phyloP scores from a whole-genome alignment of 2,888 invertebrate genomes.

The Cartodere bifasciata region DNA sequence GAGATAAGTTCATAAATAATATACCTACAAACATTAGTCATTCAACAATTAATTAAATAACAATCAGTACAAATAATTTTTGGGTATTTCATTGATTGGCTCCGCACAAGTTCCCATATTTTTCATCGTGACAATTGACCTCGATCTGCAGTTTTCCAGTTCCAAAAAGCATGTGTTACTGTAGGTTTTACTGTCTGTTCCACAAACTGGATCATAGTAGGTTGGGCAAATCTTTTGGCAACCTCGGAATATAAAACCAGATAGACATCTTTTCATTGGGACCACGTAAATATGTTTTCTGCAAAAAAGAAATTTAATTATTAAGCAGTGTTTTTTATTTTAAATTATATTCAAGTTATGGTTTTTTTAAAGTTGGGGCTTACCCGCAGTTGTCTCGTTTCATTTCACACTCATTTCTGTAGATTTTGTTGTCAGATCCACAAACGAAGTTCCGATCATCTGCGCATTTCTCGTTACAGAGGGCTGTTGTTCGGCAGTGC shows the following conservation, averaged over 20 bases:
- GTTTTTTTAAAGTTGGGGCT: conserved; percentile 22
- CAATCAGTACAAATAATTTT: conserved; percentile 69
- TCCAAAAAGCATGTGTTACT: conserved; percentile 86
- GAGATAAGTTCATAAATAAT: conserved; percentile 12
- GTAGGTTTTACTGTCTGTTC: conserved; percentile 85
- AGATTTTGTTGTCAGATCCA: conserved; percentile 81
- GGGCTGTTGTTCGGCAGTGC: conserved; percentile 75
- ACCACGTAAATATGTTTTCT: conserved; percentile 84
- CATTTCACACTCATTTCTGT: conserved; percentile 84
- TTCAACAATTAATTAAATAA: conserved; percentile 1
- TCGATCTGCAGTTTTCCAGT: conserved; percentile 80
- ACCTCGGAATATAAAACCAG: conserved; percentile 75
- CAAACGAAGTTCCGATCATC: conserved; percentile 71
- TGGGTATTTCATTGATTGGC: conserved; percentile 70
- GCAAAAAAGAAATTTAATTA: conserved; percentile 28
- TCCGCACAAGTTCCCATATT: conserved; percentile 78
- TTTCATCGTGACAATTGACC: conserved; percentile 62
- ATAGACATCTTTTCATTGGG: conserved; percentile 75
- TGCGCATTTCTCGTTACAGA: conserved; percentile 64
- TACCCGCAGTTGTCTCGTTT: conserved; percentile 81
- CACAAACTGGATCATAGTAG: conserved; percentile 84
- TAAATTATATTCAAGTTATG: too few species aligned
- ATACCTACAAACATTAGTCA: conserved; percentile 5
- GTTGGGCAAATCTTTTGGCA: conserved; percentile 78
- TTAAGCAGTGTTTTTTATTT: too few species aligned